Base-by-base conservation (phyloP, 2,113 vertebrate genomes). In the Miniopterus natalensis region DNA sequence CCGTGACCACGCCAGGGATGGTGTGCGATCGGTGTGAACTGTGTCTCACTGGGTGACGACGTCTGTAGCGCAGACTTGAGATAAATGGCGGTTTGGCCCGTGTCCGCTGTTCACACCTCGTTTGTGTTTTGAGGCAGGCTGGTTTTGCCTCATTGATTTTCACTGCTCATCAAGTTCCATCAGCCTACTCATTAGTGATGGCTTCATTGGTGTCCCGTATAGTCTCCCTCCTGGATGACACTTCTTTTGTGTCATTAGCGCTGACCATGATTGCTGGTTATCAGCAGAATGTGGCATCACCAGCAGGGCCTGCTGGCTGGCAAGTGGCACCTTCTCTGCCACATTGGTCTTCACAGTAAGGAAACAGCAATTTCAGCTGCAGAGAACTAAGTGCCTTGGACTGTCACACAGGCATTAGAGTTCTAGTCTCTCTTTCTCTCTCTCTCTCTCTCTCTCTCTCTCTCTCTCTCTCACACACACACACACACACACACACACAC, bases 131-230 rank as follows among this genome's bases (percentile, higher is more conserved):
- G 55, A 96, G 68, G 71, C 84, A 85, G 55, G 61, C 29, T 4
- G 21, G 71, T 90, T 92, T 92, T 88, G 90, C 94, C 84, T 95
- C 92, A 88, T 88, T 97, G 90, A 74, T 95, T 95, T 91, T 84
- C 94, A 71, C 92, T 75, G 90, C 51, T 95, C 90, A 81, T 95
- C 90, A 21, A 81, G 59, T 90, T 81, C 81, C 94, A 92, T 95
- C 95, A 96, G 85, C 61, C 81, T 96, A 10, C 57, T 94, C 66
- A 75, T 88, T 79, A 94, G 61, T 45, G 85, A 94, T 61, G n/a
- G 57, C 97, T 97, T 94, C 71, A 83, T 90, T 83, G 59, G 77
- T 71, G 95, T 59, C 77, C 73, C 85, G 55, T 42, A 49, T 65
- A 80, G 8, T 83, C 83, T 88, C n/a, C 63, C 95, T 93, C 83